These are phyloP conservation scores for Asteroscopus sphinx DNA, from an alignment of 2,888 invertebrate genomes.

Conservation along the genomic window DNA sequence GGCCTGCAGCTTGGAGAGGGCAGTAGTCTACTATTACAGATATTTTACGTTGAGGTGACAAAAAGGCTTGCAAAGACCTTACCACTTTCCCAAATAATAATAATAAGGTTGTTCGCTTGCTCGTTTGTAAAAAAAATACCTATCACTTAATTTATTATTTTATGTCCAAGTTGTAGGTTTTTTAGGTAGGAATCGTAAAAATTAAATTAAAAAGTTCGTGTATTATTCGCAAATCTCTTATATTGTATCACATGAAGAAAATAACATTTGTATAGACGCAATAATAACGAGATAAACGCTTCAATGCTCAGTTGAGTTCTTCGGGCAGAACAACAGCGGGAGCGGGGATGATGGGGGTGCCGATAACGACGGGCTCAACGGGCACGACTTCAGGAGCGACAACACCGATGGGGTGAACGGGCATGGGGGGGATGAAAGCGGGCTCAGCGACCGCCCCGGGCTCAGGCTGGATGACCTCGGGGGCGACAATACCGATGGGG, in stretches of 20 bases:
- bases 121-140: no score
- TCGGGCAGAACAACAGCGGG: slow-evolving; percentile 68
- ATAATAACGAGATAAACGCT: background rate
- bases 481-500: no score
- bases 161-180: no score
- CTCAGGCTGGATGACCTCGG: background rate
- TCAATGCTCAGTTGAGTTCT: slow-evolving; percentile 61
- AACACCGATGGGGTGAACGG: slow-evolving; percentile 53
- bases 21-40: no score
- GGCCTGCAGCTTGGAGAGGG: no score
- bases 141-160: no score
- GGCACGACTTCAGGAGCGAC: slow-evolving; percentile 48
- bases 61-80: no score
- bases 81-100: no score
- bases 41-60: no score
- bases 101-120: no score
- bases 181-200: background rate
- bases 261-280: background rate
- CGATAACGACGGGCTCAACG: slow-evolving; percentile 60
- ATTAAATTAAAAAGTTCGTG: background rate
- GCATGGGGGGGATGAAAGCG: slow-evolving; percentile 43
- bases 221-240: background rate
- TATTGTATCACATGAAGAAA: background rate
- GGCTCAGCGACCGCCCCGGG: slow-evolving; percentile 14
- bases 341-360: slow-evolving; percentile 62